Base-by-base conservation (phyloP, 2,113 vertebrate species). In the Saccopteryx bilineata region DNA sequence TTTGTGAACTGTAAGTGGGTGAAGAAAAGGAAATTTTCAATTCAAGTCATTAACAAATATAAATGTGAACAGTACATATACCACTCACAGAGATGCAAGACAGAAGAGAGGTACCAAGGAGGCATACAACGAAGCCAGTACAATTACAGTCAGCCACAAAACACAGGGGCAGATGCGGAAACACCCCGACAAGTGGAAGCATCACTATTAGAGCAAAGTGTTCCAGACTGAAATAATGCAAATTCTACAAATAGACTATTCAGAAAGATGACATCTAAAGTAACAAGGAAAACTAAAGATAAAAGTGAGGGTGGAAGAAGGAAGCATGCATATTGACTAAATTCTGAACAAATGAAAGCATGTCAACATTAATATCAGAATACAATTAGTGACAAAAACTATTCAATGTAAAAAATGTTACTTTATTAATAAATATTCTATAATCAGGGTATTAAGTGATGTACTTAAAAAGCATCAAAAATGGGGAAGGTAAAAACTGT, bases 391-490 rank as follows among this genome's bases (percentile, higher is more conserved):
- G 21, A 9, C 31, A 75, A 58, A 74, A 39, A 75, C n/a, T 54
- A 13, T n/a, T 75, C 50, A 58, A 28, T 58, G 28, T 48, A 31
- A 13, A 87, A 58, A 7, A 69, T 31, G 19, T n/a, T 28, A 23
- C 48, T 66, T n/a, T 71, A 60, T 58, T 75, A 74, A 89, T 12
- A 94, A 66, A 75, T 68, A 82, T 28, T 88, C 92, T 26, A 28
- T 82, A 82, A 48, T 12, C 26, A 66, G 8, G 78, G 5, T 28
- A 66, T 66, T 66, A 75, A 83, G 75, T 33, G 58, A 66, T 0
- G 12, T 17, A 5, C 12, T 66, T 75, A 66, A 93, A 80, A 82
- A 74, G 28, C 33, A 82, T 89, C 58, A 91, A 89, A 81, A 89
- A 82, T 28, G 21, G 50, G 12, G 68, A 72, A 52, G 14, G 14